phyloP scores from a whole-genome alignment of 2,113 vertebrate species.

The Megaceryle torquata region DNA sequence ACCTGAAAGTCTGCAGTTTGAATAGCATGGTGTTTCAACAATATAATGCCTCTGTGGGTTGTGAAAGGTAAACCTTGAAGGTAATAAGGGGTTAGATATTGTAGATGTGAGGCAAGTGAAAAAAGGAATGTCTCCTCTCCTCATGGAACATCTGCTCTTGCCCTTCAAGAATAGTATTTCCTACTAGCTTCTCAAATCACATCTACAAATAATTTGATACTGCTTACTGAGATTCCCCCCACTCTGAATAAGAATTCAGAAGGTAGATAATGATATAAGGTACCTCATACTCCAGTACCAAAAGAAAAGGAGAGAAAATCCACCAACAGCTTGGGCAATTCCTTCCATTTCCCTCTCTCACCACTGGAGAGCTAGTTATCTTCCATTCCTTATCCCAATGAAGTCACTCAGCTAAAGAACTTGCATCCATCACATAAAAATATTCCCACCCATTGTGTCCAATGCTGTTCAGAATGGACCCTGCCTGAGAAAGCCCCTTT shows the following conservation, averaged over 20 bases:
- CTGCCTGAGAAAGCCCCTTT: neutral
- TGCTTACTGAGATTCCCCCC: neutral
- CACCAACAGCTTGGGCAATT: neutral
- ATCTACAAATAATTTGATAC: neutral
- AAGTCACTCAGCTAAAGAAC: neutral
- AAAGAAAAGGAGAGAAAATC: neutral
- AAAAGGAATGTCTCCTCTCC: neutral
- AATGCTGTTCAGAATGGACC: rapidly evolving
- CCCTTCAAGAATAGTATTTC: neutral
- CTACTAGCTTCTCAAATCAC: neutral
- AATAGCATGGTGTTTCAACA: neutral
- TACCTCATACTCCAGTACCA: neutral
- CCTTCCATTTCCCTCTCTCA: neutral
- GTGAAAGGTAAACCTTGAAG: neutral
- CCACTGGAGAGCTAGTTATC: neutral
- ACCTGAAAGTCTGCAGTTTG: neutral
- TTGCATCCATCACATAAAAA: rapidly evolving
- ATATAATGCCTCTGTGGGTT: neutral
- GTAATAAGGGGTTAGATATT: neutral
- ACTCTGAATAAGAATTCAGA: no score
- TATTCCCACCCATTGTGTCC: rapidly evolving
- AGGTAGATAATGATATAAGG: neutral
- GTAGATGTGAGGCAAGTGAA: neutral
- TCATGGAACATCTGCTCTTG: neutral
- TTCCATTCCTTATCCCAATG: neutral